Evolutionary conservation across 2,888 invertebrate species (phyloP), one percentile per base, ranked within the genome.

Genomic region (Plagiodera versicolora): DNA sequence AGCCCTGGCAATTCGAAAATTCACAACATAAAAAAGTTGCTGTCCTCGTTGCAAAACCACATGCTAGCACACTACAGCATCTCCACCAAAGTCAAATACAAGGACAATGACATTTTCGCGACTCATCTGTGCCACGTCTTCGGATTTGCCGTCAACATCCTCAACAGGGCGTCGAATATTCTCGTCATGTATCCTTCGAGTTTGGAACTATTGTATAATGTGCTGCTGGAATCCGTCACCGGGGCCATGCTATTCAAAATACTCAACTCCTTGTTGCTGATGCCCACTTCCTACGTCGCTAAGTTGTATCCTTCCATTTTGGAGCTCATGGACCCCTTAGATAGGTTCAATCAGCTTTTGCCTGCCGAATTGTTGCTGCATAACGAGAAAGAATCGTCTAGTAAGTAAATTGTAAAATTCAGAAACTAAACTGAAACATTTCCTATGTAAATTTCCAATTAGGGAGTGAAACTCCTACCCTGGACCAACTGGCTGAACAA

Each of bases 41-140:
- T 87, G 9, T 82, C 85, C 1, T 83, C 85, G 0, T 75, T 87
- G 24, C 86, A 86, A 72, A 85, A 84, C 71, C 86, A 87, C 72
- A 76, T 86, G 65, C 75, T 86, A 59, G 83, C 85, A 0, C 83
- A 82, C 69, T 83, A 83, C 66, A 76, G 72, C n/a, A 57, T 68
- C 1, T 62, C 66, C 0, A 46, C 58, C 1, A 66, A 69, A 50
- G 50, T 51, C 14, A 30, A 28, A n/a, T 53, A 24, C 17, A 48
- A 57, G 8, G 68, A 74, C 20, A 61, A 63, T 10, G 69, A 72
- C 53, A 67, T 75, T 35, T 66, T 78, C 35, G 69, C 65, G 9
- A 70, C 67, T 18, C 81, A 81, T 65, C 64, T 81, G 4, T 61
- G 71, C 2, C 69, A 74, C 61, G 57, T 81, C 9, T 75, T 81